Percentiles rank a stretch among this genome's conserved stretches.
Conservation (phyloP, 1,140 invertebrate species). For the Potamilus streckersoni region DNA sequence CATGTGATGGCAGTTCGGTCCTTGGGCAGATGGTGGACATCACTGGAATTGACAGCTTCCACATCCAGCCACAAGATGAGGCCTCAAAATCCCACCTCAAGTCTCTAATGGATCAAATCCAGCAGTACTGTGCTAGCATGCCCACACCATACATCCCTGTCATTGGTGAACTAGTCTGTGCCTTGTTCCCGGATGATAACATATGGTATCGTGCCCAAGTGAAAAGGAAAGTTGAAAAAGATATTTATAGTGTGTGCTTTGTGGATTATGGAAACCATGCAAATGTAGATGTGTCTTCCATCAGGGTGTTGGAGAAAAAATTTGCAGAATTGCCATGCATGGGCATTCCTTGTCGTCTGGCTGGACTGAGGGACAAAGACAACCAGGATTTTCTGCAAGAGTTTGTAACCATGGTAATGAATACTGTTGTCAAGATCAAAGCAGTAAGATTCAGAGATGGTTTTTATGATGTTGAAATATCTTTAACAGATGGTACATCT, state of each 20-base stretch:
- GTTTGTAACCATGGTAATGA: neutral
- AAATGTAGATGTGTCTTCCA: neutral
- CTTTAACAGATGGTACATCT: slow-evolving; percentile 4
- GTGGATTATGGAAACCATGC: slow-evolving; percentile 33
- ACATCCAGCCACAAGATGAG: neutral
- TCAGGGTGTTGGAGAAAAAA: slow-evolving; percentile 27
- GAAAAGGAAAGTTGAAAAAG: neutral
- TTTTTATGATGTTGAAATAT: slow-evolving; percentile 13
- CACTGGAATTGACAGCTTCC: neutral
- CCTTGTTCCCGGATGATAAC: slow-evolving; percentile 10
- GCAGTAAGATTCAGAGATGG: neutral
- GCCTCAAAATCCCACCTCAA: neutral
- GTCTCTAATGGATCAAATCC: neutral
- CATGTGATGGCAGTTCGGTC: neutral
- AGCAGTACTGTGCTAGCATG: neutral
- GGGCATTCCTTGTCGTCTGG: slow-evolving; percentile 32
- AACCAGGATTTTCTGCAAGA: neutral
- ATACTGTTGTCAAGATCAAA: slow-evolving; percentile 8
- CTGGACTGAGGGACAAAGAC: slow-evolving; percentile 1
- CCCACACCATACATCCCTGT: slow-evolving; percentile 1
- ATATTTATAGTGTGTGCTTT: slow-evolving; percentile 15
- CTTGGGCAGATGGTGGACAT: neutral
- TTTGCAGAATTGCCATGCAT: slow-evolving; percentile 24
- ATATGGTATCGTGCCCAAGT: slow-evolving; percentile 28
- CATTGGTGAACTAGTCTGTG: slow-evolving; percentile 16